These are phyloP conservation scores for Hydractinia symbiolongicarpus DNA, from an alignment of 30 jellyfish, hydroid and myxozoan genomes.

Conservation along the genomic window DNA sequence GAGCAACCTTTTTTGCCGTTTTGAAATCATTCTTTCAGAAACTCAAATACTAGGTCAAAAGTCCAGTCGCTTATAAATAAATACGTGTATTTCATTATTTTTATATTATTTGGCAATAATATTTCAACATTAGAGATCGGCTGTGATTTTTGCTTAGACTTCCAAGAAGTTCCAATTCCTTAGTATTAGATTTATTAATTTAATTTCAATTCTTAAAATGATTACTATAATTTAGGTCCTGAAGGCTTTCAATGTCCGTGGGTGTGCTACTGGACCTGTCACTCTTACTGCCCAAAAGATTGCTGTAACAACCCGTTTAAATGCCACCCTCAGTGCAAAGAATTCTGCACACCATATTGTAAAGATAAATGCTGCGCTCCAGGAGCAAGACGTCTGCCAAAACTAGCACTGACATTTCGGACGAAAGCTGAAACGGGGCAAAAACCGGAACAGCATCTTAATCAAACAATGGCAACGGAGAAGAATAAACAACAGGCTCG, in stretches of 20 bases:
- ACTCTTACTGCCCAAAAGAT: constrained; percentile 86
- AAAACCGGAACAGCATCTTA: neutral
- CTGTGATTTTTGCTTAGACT: too few relatives aligned
- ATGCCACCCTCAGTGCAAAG: constrained; percentile 72
- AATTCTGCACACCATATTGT: constrained; percentile 89
- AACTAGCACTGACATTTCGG: constrained; percentile 49
- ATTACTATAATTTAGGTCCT: constrained; percentile 28
- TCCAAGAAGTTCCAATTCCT: too few relatives aligned
- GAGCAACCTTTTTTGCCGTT: too few relatives aligned
- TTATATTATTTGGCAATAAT: too few relatives aligned
- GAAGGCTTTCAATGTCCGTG: constrained; percentile 93
- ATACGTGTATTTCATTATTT: too few relatives aligned
- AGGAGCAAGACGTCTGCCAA: constrained; percentile 64
- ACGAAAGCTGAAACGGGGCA: constrained; percentile 31
- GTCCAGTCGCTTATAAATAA: too few relatives aligned
- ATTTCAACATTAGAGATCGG: too few relatives aligned
- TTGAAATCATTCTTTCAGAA: too few relatives aligned
- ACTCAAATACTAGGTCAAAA: too few relatives aligned
- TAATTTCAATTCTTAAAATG: neutral
- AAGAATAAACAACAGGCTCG: constrained; percentile 1
- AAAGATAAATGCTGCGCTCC: constrained; percentile 94
- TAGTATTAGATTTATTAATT: too few relatives aligned
- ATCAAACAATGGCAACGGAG: constrained; percentile 8
- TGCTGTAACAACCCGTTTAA: constrained; percentile 94
- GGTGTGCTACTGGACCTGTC: constrained; percentile 96